Evolutionary conservation across 2,888 invertebrate species (phyloP), one percentile per base, ranked within the genome.

Genomic region (Andrena dorsata): DNA sequence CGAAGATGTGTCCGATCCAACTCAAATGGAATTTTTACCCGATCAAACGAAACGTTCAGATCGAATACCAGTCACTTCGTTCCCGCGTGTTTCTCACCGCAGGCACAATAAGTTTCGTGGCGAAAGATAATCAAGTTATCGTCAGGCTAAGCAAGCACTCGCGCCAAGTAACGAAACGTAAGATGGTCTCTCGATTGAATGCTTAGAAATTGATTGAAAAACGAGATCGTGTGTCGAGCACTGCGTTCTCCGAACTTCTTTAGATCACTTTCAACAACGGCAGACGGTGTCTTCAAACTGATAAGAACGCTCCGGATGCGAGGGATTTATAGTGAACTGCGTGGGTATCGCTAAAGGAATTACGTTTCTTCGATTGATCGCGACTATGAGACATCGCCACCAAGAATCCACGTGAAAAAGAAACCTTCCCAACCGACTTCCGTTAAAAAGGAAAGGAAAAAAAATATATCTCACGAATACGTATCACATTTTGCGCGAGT

Each of bases 241-340:
- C 71, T 28, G 75, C 28, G 64, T 71, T 72, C 64, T 16, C 30
- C n/a, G 60, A 72, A 63, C 66, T 84, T 75, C 74, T 79, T 77
- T 41, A 80, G 64, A 80, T 82, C 84, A 81, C 77, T 83, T 84
- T 86, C 86, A 80, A 83, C 85, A 83, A 85, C 77, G 80, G 77
- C 86, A 88, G 89, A 87, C 88, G 86, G 88, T 89, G 89, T 90
- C 90, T 89, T 82, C 88, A 86, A 91, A 92, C 91, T 92, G 92
- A 92, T 92, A 92, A 92, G 90, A 88, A 76, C 66, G 75, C 76
- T 84, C 88, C 78, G 80, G 82, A 68, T 71, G 71, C 82, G 77
- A 56, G 81, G 82, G 83, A 90, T 89, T 87, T 87, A 84, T 88
- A 82, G 80, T 75, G 80, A 85, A 72, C 65, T 68, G 80, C 86